Conservation (phyloP, 2,113 vertebrate genomes). For the Rhineura floridana region DNA sequence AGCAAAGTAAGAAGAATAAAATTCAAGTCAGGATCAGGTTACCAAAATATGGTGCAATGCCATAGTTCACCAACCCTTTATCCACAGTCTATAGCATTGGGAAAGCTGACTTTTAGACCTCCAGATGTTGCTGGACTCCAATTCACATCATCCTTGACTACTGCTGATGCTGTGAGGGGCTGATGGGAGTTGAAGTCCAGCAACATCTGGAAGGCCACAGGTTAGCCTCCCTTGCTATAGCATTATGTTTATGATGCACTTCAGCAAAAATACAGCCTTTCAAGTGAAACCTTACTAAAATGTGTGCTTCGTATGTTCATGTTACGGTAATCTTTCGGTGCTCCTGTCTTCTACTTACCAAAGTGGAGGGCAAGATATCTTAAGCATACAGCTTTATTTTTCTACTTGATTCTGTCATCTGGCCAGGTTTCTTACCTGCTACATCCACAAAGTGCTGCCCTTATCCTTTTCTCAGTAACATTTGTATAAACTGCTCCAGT, state of each 20-base stretch:
- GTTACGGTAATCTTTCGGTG: not conserved
- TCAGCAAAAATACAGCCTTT: not conserved
- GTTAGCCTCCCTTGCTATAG: not conserved
- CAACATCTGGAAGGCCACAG: too few relatives aligned
- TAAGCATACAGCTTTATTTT: not conserved
- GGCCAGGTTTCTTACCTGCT: not conserved
- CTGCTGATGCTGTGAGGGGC: too few relatives aligned
- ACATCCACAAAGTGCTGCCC: not conserved
- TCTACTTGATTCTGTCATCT: not conserved
- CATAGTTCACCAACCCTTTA: not conserved
- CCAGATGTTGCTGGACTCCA: too few relatives aligned
- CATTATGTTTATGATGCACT: not conserved
- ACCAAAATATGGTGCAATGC: not conserved
- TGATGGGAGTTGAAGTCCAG: too few relatives aligned
- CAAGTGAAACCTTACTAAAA: not conserved
- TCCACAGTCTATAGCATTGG: too few relatives aligned
- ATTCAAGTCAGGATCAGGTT: not conserved
- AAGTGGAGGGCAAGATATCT: not conserved
- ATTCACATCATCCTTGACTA: not conserved
- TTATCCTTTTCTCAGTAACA: slow-evolving; percentile 16
- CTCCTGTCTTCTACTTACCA: not conserved
- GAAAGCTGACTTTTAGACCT: too few relatives aligned
- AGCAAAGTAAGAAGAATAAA: slow-evolving; percentile 3
- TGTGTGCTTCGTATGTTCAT: not conserved
- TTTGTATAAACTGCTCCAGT: slow-evolving; percentile 5